Evolutionary conservation across 2,797 vertebrate genomes (phyloP).

Genomic region (Semaprochilodus insignis): DNA sequence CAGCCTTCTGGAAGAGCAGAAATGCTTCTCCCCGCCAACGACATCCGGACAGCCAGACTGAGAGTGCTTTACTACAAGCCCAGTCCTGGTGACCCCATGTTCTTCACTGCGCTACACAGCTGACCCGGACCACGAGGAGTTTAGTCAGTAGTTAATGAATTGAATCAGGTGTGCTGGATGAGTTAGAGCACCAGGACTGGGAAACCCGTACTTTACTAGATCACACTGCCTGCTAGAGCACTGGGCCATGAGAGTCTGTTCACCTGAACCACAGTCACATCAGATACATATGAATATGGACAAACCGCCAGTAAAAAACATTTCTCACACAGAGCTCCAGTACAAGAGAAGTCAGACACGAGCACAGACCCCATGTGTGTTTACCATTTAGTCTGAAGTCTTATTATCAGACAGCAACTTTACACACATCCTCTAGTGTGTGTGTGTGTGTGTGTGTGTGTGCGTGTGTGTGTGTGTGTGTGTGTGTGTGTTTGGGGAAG

Average conservation of each 20-base stretch:
- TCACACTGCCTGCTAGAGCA: conserved; percentile 8
- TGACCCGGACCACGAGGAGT: too few species aligned
- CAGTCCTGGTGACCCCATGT: too few species aligned
- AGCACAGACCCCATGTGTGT: not conserved
- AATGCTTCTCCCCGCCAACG: not conserved
- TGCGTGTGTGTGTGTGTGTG: conserved; percentile 16
- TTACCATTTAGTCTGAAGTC: conserved; percentile 9
- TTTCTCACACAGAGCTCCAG: not conserved
- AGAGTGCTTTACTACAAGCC: not conserved
- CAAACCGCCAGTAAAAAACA: not conserved
- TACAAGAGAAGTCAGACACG: not conserved
- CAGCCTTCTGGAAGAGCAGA: not conserved
- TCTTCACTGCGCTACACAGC: too few species aligned
- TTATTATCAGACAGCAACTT: conserved; percentile 1
- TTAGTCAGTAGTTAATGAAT: too few species aligned
- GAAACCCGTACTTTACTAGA: not conserved
- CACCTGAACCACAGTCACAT: conserved; percentile 12
- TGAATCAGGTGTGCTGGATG: too few species aligned
- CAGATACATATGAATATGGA: not conserved
- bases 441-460: conserved; percentile 16
- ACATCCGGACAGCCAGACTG: conserved; percentile 12
- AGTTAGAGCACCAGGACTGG: too few species aligned
- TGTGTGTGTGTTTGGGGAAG: conserved; percentile 8
- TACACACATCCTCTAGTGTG: conserved; percentile 7
- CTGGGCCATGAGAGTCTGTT: conserved; percentile 8